Base-by-base conservation (phyloP, 1,140 invertebrate genomes). In the Cepaea nemoralis region DNA sequence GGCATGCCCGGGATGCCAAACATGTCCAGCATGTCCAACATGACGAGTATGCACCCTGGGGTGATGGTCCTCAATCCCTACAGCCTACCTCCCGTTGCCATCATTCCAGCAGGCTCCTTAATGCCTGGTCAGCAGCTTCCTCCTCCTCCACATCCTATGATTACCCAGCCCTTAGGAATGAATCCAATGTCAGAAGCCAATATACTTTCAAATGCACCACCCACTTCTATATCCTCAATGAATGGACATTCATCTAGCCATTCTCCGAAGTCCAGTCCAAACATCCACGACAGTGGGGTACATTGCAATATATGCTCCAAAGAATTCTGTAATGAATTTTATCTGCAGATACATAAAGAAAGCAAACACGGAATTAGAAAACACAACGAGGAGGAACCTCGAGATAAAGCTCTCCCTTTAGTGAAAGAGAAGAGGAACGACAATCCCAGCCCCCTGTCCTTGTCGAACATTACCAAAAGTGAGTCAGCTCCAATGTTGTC, bases 291-390 rank as follows among this genome's bases (percentile, higher is more conserved):
- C 69, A 76, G 74, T n/a, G 90, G 89, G 70, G 86, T 88, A 22
- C 98, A 97, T 89, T 98, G 97, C 91, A 96, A 98, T 88, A 94
- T 98, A 69, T 99, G 97, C 89, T 96, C 96, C 88, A 98, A 98
- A 90, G 97, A 98, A 91, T 98, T 98, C 89, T 98, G 96, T 90
- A 98, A 98, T 88, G 93, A 92, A 82, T 93, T 93, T 84, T 93
- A 93, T 80, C 86, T 94, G 33, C 92, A 93, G 82, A 92, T 93
- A 27, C 94, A 94, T 88, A 93, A 93, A 87, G 92, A 93, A 77
- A 94, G 93, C 83, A 93, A 94, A 81, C 94, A 94, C 89, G 93
- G 93, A 33, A 88, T 91, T 12, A 85, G 80, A 59, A 80, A 50
- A 59, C 14, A 19, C 33, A 77, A 22, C 3, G 55, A 59, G 33